Base-by-base conservation (phyloP, 2,113 vertebrate species). In the Ramphastos sulfuratus region DNA sequence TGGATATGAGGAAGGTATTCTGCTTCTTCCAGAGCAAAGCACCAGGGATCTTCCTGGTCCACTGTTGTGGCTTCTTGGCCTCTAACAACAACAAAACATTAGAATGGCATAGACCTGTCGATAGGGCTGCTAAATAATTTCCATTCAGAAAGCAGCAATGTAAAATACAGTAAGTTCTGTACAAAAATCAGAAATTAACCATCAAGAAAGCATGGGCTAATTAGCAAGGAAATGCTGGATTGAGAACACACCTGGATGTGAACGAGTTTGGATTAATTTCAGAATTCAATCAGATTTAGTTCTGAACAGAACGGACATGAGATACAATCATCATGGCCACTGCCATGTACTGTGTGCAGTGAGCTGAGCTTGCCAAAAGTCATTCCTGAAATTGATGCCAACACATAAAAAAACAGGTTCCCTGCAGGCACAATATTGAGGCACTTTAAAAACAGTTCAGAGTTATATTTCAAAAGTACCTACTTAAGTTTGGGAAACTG, bases 241-340 rank as follows among this genome's bases (percentile, higher is more conserved):
- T 66, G 35, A 75, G n/a, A 65, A 90, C 0, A 1, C 55, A 87
- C 65, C 66, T 91, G 77, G 7, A 50, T 81, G 90, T 96, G 92
- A 85, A 80, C 37, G 56, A 87, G 24, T 78, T 95, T 79, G 30
- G 94, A 90, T 89, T 83, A 3, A 39, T 86, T 96, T 96, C 87
- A 95, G 9, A 96, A 95, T 94, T 80, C 92, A 33, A 97, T 71
- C 23, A 85, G 71, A 95, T 96, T 92, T 92, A 95, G 61, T 89
- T 72, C 55, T 85, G 28, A 59, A 72, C 37, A 82, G 81, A 96
- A 95, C 81, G 71, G 50, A 78, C 82, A 65, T 85, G 92, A 82
- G 70, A 90, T 91, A 85, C 82, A 95, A 92, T 96, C 70, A 56
- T 93, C 91, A 94, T 92, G 89, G 96, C 75, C 31, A 85, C 92